Evolutionary conservation across 2,888 invertebrate species (phyloP).

Genomic region (Laothoe populi): DNA sequence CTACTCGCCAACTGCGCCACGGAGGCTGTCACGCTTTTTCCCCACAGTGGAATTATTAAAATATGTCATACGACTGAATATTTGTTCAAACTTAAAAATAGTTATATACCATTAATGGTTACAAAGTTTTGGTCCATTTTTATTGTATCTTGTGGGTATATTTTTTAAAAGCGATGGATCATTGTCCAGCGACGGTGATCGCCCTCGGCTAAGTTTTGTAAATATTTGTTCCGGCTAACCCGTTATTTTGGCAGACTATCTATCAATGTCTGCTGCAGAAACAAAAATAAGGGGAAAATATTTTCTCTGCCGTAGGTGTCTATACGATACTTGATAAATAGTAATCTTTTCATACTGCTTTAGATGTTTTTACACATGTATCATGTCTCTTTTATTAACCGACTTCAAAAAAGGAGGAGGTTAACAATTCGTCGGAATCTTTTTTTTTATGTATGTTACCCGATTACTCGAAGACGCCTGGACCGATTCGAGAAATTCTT

Average conservation of each 20-base stretch:
- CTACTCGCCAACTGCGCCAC: too few species aligned
- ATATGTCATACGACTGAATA: background rate
- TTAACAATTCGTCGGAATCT: too few species aligned
- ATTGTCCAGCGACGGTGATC: conserved; percentile 40
- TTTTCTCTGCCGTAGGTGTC: conserved; percentile 39
- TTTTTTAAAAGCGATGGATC: conserved; percentile 50
- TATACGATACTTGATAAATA: background rate
- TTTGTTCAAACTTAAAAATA: background rate
- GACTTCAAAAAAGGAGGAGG: too few species aligned
- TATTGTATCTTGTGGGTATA: conserved; percentile 7
- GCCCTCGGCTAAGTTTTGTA: conserved; percentile 53
- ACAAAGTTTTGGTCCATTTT: background rate
- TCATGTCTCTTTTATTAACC: too few species aligned
- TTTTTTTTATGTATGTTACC: too few species aligned
- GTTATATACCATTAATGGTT: background rate
- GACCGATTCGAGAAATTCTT: too few species aligned
- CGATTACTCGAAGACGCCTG: too few species aligned
- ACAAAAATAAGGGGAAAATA: conserved; percentile 52
- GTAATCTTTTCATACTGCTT: too few species aligned
- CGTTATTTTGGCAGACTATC: conserved; percentile 61
- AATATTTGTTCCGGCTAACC: conserved; percentile 61
- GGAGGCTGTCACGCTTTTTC: too few species aligned
- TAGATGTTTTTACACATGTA: too few species aligned
- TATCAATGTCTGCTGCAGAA: conserved; percentile 63
- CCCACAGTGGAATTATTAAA: too few species aligned